phyloP scores from a whole-genome alignment of 2,888 invertebrate species.

The Drosophila hawaiiensis region DNA sequence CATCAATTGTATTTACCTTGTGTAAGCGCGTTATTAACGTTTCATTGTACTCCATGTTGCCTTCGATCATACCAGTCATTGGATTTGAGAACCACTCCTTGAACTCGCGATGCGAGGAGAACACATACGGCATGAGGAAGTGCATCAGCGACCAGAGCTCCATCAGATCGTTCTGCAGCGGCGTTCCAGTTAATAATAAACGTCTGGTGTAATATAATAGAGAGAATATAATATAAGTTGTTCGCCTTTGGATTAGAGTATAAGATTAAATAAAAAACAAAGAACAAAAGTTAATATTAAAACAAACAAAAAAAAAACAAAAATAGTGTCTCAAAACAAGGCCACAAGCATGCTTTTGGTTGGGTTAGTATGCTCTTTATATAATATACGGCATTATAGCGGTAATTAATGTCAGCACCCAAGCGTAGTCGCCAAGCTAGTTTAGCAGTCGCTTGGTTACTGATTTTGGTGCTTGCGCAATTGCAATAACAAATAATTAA shows the following conservation, averaged over 20 bases:
- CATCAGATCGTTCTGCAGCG: constrained; percentile 97
- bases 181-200: constrained; percentile 96
- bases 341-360: constrained; percentile 72
- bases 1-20: constrained; percentile 88
- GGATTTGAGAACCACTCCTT: constrained; percentile 99
- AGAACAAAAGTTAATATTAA: neutral
- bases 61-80: constrained; percentile 98
- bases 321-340: constrained; percentile 69
- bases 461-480: constrained; percentile 75
- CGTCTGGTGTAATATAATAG: constrained; percentile 87
- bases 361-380: constrained; percentile 61
- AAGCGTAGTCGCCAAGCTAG: constrained; percentile 84
- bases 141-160: constrained; percentile 99
- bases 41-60: constrained; percentile 95
- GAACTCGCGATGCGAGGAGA: constrained; percentile 97
- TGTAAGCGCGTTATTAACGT: constrained; percentile 94
- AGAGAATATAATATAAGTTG: neutral
- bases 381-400: constrained; percentile 67
- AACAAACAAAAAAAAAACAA: neutral
- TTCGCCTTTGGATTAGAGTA: neutral
- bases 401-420: constrained; percentile 80
- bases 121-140: constrained; percentile 98
- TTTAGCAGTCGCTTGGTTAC: constrained; percentile 77
- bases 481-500: neutral
- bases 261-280: neutral